phyloP scores from a whole-genome alignment of 2,888 invertebrate species.

The Eilema griseolum region DNA sequence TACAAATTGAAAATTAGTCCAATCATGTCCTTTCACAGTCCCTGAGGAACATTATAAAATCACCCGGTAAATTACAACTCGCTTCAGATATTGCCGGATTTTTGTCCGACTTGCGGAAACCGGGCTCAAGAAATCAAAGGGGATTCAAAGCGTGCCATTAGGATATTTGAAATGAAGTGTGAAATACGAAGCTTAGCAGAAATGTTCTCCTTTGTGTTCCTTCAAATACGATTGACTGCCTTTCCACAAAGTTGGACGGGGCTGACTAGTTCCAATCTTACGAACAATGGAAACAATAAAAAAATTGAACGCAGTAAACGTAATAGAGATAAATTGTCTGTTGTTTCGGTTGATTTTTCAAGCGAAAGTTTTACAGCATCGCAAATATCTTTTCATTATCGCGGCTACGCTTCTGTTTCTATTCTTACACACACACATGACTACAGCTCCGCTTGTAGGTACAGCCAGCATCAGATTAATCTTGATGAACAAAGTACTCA shows the following conservation, averaged over 20 bases:
- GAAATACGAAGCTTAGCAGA: conserved; percentile 18
- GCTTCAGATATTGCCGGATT: neutral
- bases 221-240: neutral
- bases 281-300: neutral
- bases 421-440: neutral
- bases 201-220: conserved; percentile 10
- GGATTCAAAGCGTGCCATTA: conserved; percentile 14
- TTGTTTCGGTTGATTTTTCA: neutral
- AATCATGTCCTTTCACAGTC: neutral
- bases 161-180: conserved; percentile 37
- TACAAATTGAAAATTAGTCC: neutral
- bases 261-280: neutral
- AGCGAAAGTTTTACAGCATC: neutral
- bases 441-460: neutral
- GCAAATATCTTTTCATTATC: neutral
- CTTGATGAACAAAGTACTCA: too few relatives aligned
- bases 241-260: neutral
- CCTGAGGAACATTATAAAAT: neutral
- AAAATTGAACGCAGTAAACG: neutral
- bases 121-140: conserved; percentile 22
- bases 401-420: neutral
- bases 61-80: neutral
- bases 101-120: conserved; percentile 9
- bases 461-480: too few relatives aligned
- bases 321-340: neutral